Percentiles rank a stretch among this genome's conserved stretches.
These are phyloP conservation scores for Teleogryllus oceanicus DNA, from an alignment of 2,888 invertebrate species.

Conservation along the genomic window DNA sequence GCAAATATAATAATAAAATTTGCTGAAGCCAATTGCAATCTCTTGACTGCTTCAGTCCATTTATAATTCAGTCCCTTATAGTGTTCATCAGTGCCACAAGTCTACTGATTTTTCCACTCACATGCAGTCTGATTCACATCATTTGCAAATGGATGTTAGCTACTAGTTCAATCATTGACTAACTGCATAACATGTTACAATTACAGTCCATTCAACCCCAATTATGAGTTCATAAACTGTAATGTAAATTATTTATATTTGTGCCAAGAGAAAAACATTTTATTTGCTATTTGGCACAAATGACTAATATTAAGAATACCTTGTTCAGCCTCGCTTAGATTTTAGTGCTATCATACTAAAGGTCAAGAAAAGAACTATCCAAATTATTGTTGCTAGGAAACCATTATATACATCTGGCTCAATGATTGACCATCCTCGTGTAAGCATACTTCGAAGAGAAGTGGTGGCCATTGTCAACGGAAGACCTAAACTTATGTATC, in stretches of 20 bases:
- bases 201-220: not conserved
- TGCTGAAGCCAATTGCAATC: too few relatives aligned
- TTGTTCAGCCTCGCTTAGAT: constrained; percentile 69
- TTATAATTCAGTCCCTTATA: not conserved
- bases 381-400: constrained; percentile 76
- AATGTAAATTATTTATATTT: constrained; percentile 18
- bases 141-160: not conserved
- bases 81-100: not conserved
- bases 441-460: constrained; percentile 78
- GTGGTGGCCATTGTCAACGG: constrained; percentile 92
- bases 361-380: constrained; percentile 79
- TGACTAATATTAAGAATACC: not conserved
- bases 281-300: constrained; percentile 18
- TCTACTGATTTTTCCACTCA: not conserved
- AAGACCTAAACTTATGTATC: constrained; percentile 77
- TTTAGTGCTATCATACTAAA: constrained; percentile 76
- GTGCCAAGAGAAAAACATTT: constrained; percentile 5
- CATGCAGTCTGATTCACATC: not conserved
- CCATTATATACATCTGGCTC: constrained; percentile 84
- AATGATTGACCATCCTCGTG: constrained; percentile 78
- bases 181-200: not conserved
- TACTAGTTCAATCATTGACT: not conserved
- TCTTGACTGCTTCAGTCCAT: too few relatives aligned
- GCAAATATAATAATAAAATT: too few relatives aligned
- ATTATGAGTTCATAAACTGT: not conserved